Percentiles rank a stretch among this genome's conserved stretches.
Conservation (phyloP, 2,888 invertebrate species). For the Eumacrocentrus americanus region DNA sequence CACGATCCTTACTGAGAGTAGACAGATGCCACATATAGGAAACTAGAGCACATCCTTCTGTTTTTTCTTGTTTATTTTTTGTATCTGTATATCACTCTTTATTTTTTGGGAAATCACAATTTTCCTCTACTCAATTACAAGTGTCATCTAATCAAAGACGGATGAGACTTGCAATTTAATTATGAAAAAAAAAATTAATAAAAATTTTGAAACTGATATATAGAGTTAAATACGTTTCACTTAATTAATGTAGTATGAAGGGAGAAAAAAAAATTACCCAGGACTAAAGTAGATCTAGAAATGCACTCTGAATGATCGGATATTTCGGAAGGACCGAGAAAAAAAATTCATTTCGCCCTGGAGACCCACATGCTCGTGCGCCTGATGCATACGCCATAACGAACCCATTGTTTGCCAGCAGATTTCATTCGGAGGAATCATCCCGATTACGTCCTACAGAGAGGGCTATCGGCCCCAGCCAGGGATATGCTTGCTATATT, state of each 20-base stretch:
- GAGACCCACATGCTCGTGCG: not conserved
- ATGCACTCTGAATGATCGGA: not conserved
- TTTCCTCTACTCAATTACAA: not conserved
- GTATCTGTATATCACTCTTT: no score
- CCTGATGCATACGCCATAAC: conserved; percentile 43
- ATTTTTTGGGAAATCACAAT: no score
- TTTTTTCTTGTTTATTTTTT: not conserved
- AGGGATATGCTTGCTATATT: conserved; percentile 29
- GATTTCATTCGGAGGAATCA: conserved; percentile 41
- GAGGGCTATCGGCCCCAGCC: conserved; percentile 37
- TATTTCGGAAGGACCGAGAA: not conserved
- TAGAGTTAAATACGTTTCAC: not conserved
- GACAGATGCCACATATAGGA: not conserved
- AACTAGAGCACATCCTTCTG: conserved; percentile 21
- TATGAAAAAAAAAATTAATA: not conserved
- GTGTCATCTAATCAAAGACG: no score
- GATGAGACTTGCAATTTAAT: no score
- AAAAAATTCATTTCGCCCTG: conserved; percentile 2
- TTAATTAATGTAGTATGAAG: not conserved
- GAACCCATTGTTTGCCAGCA: conserved; percentile 45
- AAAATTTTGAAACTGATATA: not conserved
- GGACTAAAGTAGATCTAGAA: not conserved
- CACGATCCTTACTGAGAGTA: not conserved
- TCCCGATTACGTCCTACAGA: conserved; percentile 38
- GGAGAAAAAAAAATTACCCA: not conserved